Evolutionary conservation across 2,888 invertebrate genomes (phyloP).

Genomic region (Myathropa florea): DNA sequence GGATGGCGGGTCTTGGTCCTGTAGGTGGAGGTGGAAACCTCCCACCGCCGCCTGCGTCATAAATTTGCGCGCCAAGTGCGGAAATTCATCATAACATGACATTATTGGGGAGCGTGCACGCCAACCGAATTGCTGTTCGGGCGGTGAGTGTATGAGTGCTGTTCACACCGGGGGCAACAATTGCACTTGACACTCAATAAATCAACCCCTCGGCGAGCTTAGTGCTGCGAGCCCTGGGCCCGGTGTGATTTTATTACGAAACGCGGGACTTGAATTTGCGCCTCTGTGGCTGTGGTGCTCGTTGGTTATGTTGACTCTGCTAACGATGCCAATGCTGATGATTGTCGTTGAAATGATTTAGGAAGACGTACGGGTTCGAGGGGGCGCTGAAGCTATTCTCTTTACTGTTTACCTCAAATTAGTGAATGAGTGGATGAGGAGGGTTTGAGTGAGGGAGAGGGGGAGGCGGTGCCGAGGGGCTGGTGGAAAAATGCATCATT

Average conservation of each 20-base stretch:
- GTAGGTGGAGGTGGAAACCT: not conserved
- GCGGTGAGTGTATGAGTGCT: slow-evolving; percentile 14
- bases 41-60: not conserved
- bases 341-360: slow-evolving; percentile 48
- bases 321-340: slow-evolving; percentile 52
- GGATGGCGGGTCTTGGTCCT: not conserved
- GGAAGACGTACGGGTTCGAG: slow-evolving; percentile 19
- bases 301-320: slow-evolving; percentile 37
- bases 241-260: slow-evolving; percentile 50
- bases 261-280: slow-evolving; percentile 31
- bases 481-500: not conserved
- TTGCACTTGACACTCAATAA: slow-evolving; percentile 71
- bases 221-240: slow-evolving; percentile 4
- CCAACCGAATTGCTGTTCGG: slow-evolving; percentile 8
- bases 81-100: slow-evolving; percentile 63
- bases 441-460: not conserved
- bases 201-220: slow-evolving; percentile 41
- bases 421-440: not conserved
- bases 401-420: slow-evolving; percentile 15
- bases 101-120: slow-evolving; percentile 37
- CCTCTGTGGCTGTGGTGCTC: not conserved
- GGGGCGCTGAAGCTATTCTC: not conserved
- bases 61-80: slow-evolving; percentile 60
- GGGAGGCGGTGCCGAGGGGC: not conserved
- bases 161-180: slow-evolving; percentile 67